Evolutionary conservation across 2,888 invertebrate genomes (phyloP).

Genomic region (Cactoblastis cactorum): DNA sequence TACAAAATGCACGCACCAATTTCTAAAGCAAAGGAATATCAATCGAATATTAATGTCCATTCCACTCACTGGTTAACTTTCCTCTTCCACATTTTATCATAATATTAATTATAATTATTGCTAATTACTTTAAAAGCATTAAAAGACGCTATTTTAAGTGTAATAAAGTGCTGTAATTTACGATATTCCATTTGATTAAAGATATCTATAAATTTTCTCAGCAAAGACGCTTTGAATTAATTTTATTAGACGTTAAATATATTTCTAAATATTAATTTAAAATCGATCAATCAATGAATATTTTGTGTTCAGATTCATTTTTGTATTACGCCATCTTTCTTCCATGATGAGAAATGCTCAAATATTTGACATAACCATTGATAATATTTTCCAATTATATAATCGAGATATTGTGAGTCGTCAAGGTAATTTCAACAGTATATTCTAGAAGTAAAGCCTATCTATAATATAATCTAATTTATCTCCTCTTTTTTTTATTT

Average conservation of each 20-base stretch:
- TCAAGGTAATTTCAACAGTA: background rate
- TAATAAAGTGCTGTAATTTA: too few species aligned
- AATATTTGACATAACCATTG: too few species aligned
- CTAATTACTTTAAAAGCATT: background rate
- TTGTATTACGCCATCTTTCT: too few species aligned
- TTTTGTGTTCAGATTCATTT: background rate
- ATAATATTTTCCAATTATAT: background rate
- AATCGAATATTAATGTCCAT: background rate
- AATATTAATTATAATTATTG: background rate
- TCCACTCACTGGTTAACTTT: background rate
- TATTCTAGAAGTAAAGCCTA: background rate
- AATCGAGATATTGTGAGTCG: background rate
- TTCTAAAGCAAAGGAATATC: background rate
- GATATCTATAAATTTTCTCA: too few species aligned
- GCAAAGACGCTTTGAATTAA: too few species aligned
- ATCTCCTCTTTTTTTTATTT: background rate
- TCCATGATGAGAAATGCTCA: too few species aligned
- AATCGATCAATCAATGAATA: background rate
- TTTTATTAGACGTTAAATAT: background rate
- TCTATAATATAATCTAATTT: conserved; percentile 1
- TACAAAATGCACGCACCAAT: conserved; percentile 20
- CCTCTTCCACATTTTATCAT: background rate
- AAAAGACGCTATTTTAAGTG: too few species aligned
- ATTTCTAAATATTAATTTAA: background rate
- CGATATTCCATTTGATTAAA: too few species aligned